Evolutionary conservation across 2,888 invertebrate species (phyloP), one percentile per base, ranked within the genome.

Genomic region (Dynastes grantii): DNA sequence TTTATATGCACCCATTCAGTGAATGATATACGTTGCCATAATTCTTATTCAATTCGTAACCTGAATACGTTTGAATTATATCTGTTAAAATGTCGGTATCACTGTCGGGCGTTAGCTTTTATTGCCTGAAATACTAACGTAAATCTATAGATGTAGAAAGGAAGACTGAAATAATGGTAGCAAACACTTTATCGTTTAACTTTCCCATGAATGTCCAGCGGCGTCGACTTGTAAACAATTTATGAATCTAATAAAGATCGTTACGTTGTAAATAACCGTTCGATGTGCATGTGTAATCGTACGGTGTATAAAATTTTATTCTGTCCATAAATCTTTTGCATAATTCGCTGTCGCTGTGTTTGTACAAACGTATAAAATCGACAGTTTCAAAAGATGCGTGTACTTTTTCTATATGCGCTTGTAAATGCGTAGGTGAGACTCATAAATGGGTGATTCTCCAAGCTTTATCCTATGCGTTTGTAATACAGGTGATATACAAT

Each of bases 181-280:
- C 73, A 73, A 73, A 61, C 73, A 73, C 37, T 73, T 73, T 73
- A 73, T 73, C 73, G 73, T 73, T 45, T 45, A 58, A 40, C 73
- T 58, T 73, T 73, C 73, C 58, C 73, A 73, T 73, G 73, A 73
- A 73, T 73, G 73, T 73, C 73, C 58, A 73, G 73, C 73, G 73
- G 73, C 73, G 73, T 73, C 73, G 55, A 73, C 58, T 73, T 58
- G 61, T 73, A 58, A 73, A 58, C 73, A 73, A 73, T 73, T 73
- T 73, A 73, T 73, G 73, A 73, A 73, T 58, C 73, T 40, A 73
- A 73, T 73, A 73, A 73, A 73, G 73, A 73, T 73, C 73, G 58
- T 58, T 73, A 16, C 37, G 40, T 45, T 55, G 73, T 73, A 73
- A 73, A 70, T 70, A 70, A 70, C 51, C 55, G 73, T 73, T 73